Base-by-base conservation (phyloP, 2,888 invertebrate species). In the Axea sp. region DNA sequence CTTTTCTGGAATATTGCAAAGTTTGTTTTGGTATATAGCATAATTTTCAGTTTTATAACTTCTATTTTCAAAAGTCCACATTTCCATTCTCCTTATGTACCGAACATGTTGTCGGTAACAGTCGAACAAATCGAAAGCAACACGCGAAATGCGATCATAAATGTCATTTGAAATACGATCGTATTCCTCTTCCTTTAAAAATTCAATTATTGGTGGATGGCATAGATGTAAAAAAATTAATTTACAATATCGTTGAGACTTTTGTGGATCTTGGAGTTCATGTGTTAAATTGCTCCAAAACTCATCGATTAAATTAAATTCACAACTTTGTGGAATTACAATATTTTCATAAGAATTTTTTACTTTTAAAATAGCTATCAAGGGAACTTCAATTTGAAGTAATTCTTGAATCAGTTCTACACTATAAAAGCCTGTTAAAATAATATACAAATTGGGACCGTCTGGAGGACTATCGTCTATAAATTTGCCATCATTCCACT, bases 71-170 rank as follows among this genome's bases (percentile, higher is more conserved):
- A 83, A 77, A 4, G 37, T 31, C 28, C 77, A 62, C 12, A 85
- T 24, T 19, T 88, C 85, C 88, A 90, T 89, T 76, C 89, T 89
- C 6, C 88, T 82, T 62, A 90, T 81, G 79, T 89, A 91, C 76
- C 88, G 85, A 1, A 41, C 31, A 78, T 90, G 89, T 76, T 90
- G 90, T 65, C 89, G 82, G 3, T 86, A 85, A 39, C 90, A 85
- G 76, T 91, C 90, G 79, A 90, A 89, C 31, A 90, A 82, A 78
- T 91, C 90, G 69, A 90, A 90, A 82, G 90, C 86, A 2, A 90
- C 85, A 68, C 81, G 89, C 76, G 89, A 90, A 17, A 90, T 71
- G 73, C 89, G 89, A 67, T 90, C 89, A 78, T 91, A 91, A 62
- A 91, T 87, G 76, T 88, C 88, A 41, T 51, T 75, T 43, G 57